These are phyloP conservation scores for Chiloscyllium plagiosum DNA, from an alignment of 2,113 vertebrate species.

Conservation along the genomic window DNA sequence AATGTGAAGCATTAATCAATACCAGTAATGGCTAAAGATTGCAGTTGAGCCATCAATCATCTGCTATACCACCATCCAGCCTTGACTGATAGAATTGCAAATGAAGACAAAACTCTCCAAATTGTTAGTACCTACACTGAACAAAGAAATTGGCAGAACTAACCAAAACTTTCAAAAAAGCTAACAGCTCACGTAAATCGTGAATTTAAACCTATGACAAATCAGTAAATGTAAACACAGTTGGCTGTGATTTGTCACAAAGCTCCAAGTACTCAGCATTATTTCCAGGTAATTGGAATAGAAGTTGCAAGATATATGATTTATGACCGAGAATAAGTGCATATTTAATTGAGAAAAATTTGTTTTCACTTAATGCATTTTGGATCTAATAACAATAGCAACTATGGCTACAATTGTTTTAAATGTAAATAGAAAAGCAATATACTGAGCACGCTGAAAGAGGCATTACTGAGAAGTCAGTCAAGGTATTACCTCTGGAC, in stretches of 20 bases:
- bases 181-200: neutral
- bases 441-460: too few relatives aligned
- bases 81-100: neutral
- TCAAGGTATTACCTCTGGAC: too few relatives aligned
- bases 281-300: neutral
- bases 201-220: neutral
- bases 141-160: neutral
- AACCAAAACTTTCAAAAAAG: neutral
- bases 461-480: too few relatives aligned
- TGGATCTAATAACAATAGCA: neutral
- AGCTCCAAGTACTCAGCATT: neutral
- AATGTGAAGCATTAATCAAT: constrained; percentile 21
- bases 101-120: neutral
- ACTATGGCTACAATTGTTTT: too few relatives aligned
- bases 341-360: neutral
- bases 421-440: too few relatives aligned
- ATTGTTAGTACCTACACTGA: neutral
- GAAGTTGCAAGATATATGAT: neutral
- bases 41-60: neutral
- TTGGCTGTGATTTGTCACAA: neutral
- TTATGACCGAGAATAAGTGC: neutral
- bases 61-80: neutral
- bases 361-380: neutral
- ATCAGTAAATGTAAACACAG: neutral
- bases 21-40: neutral